Evolutionary conservation across 2,113 vertebrate species (phyloP), one percentile per base, ranked within the genome.

Genomic region (Noturus placidus): DNA sequence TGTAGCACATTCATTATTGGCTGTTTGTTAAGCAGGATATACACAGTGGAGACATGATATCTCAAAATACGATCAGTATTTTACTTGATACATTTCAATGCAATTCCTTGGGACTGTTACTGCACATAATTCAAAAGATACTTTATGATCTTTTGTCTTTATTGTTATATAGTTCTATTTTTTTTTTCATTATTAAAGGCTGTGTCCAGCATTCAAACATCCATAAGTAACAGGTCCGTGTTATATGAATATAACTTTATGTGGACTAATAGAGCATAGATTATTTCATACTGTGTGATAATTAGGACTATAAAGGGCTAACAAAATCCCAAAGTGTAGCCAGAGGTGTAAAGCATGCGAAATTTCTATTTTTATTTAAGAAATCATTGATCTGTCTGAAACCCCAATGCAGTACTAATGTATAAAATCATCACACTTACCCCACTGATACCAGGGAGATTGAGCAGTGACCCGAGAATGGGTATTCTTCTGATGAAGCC

Each of bases 401-500:
- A 27, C 25, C 11, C 11, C 46, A 77, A 7, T 46, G 70, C 27
- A 9, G 25, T n/a, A n/a, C 52, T 11, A 20, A 35, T 81, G 52
- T 35, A 17, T 25, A 33, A 54, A 69, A 0, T 2, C 2, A 17
- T 72, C 9, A 63, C 83, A 97, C 97, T 97, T 94, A 99, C 98
- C 92, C 96, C 96, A 91, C 97, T 98, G 94, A 99, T 97, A 93
- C 98, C 98, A 46, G 98, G 97, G 91, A 99, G 95, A 95, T 99
- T 99, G 87, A 99, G 94, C 90, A 99, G 93, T n/a, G 96, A 98
- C 42, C 98, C 98, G 3, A 99, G 96, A 69, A 99, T 92, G 13
- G 98, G 98, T 87, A 99, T 96, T 96, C 98, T 97, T 93, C 98
- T 97, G 91, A 99, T 98, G 91, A 99, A 99, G 91, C 98, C 98